Evolutionary conservation across 92 coral and sea anemone genomes (phyloP), one percentile per base, ranked within the genome.

Genomic region (Umimayanthus chanpuru): DNA sequence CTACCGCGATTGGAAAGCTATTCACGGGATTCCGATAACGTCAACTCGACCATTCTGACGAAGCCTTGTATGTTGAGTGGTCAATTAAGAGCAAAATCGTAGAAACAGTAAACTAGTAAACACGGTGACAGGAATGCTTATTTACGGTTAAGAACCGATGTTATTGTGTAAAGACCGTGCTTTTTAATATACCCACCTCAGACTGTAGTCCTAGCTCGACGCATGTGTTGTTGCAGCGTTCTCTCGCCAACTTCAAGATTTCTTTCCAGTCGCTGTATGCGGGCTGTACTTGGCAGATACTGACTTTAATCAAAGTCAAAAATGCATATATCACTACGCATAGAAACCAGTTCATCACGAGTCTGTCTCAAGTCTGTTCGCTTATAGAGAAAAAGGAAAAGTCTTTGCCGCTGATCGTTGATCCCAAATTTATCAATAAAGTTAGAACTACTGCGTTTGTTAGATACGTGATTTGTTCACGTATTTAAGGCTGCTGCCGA

Each of bases 161-260:
- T 8, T 23, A 61, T 4, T 4, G 26, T 20, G 15, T 5, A 16
- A 61, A 5, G 68, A 61, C 25, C 25, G 68, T 61, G 68, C 68
- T 61, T 20, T 21, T n/a, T n/a, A n/a, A n/a, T 4, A 61, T 20
- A 1, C 44, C 40, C 25, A 75, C 79, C 79, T 75, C 25, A 7
- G 79, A 75, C 20, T 75, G 40, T 23, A 1, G 21, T 6, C 79
- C 79, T 23, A 75, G 49, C 7, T 40, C 39, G 53, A 39, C 23
- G 25, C 79, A 75, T 1, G 53, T 39, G 79, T 36, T 75, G 79
- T 75, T 15, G 44, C 79, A 75, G 4, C 9, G 41, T 43, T 75
- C 79, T 10, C 79, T 75, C 25, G 79, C 79, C n/a, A 75, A 75
- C 79, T 75, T 38, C 25, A 75, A 21, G 23, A 75, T 38, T 4